These are phyloP conservation scores for Chromoteleia sp. DNA, from an alignment of 2,888 invertebrate species.

Conservation along the genomic window DNA sequence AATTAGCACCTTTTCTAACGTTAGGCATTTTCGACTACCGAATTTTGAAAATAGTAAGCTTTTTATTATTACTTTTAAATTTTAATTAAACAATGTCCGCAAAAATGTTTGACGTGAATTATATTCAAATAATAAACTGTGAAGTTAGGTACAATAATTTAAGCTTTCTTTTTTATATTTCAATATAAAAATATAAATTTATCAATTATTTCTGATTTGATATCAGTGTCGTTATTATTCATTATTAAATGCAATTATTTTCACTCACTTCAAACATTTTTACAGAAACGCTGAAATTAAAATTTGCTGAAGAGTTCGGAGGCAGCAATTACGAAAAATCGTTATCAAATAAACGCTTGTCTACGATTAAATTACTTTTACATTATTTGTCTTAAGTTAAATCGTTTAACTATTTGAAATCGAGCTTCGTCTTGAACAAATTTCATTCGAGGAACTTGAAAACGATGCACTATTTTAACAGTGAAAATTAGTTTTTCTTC, in stretches of 20 bases:
- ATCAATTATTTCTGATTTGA: neutral
- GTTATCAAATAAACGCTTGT: too few relatives aligned
- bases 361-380: too few relatives aligned
- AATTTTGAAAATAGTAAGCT: constrained; percentile 9
- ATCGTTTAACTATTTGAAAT: neutral
- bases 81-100: constrained; percentile 6
- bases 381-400: neutral
- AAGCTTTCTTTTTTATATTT: neutral
- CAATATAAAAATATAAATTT: constrained; percentile 25
- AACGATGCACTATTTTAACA: neutral
- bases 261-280: neutral
- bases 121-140: neutral
- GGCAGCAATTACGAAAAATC: too few relatives aligned
- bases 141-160: neutral
- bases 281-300: neutral
- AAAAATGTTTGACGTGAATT: constrained; percentile 13
- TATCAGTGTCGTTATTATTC: neutral
- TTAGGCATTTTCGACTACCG: neutral
- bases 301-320: neutral
- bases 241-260: neutral
- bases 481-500: neutral
- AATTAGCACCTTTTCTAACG: constrained; percentile 2
- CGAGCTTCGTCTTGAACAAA: neutral
- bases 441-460: constrained; percentile 10
- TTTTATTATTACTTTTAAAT: too few relatives aligned